Base-by-base conservation (phyloP, 35 echinoderm and acorn worm species). In the Heliocidaris tuberculata region DNA sequence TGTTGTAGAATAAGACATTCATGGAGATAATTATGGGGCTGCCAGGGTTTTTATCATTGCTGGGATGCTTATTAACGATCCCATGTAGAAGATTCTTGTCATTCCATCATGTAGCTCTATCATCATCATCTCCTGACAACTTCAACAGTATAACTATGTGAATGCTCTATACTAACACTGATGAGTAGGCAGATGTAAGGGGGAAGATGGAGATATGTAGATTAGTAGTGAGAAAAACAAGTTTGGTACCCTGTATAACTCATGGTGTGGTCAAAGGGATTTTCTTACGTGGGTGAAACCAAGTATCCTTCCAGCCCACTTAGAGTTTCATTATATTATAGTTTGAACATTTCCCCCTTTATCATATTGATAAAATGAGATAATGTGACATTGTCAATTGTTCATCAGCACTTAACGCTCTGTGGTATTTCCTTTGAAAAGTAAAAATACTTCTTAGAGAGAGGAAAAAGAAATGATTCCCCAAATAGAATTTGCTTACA, bases 51-150 rank as follows among this genome's bases (percentile, higher is more conserved):
- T 48, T 48, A 89, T 32, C 24, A 48, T 32, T 16, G 30, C 87
- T 47, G 87, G 0, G 87, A 42, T 48, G 47, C 31, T 48, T 48
- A 89, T 89, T 89, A 89, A 47, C 87, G 17, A 89, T 42, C 87
- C 16, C 87, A 32, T 47, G 87, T 48, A 2, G 9, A 24, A 30
- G 47, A 89, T 89, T 89, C 87, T 89, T 89, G 87, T 89, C 87
- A 89, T 89, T 89, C 87, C 87, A 48, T 42, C 87, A 89, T 89
- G 87, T 89, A 89, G 30, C 31, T 89, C 47, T 89, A 15, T 47
- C 87, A 47, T 47, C 87, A 89, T 13, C 87, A 24, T 31, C 31
- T 89, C 87, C 59, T 78, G 2, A n/a, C 65, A 78, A 78, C 17
- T 78, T 78, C 65, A 78, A 78, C 21, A 78, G 65, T n/a, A n/a